Percentiles rank a stretch among this genome's conserved stretches.
phyloP scores from a whole-genome alignment of 2,113 vertebrate genomes.

The Ibidorhyncha struthersii region DNA sequence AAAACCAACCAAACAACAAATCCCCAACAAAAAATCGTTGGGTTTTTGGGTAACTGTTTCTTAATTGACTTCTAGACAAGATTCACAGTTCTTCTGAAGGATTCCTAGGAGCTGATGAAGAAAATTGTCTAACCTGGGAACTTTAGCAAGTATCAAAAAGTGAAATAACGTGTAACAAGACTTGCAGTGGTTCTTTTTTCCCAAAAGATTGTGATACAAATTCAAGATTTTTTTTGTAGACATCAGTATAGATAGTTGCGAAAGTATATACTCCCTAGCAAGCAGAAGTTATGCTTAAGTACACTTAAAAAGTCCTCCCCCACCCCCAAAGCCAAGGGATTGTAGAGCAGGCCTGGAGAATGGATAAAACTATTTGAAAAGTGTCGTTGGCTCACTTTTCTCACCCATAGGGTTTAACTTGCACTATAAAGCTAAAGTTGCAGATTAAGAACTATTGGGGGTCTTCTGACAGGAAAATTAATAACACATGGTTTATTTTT shows the following conservation, averaged over 20 bases:
- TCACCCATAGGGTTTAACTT: conserved; percentile 31
- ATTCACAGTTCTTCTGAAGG: neutral
- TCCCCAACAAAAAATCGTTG: neutral
- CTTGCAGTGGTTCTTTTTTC: neutral
- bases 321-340: neutral
- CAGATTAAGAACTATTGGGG: conserved; percentile 44
- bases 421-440: conserved; percentile 2
- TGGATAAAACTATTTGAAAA: neutral
- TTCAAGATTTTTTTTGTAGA: neutral
- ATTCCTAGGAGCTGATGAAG: neutral
- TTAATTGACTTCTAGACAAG: neutral
- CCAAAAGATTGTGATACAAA: neutral
- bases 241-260: neutral
- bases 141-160: neutral
- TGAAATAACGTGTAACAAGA: neutral
- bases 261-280: neutral
- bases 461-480: conserved; percentile 50
- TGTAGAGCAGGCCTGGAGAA: neutral
- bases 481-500: conserved; percentile 15
- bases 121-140: neutral
- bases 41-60: neutral
- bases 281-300: neutral
- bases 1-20: neutral
- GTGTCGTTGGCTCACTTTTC: neutral
- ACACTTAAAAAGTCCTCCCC: neutral